phyloP scores from a whole-genome alignment of 1,140 invertebrate species.

The Ceratosolen fusciceps region DNA sequence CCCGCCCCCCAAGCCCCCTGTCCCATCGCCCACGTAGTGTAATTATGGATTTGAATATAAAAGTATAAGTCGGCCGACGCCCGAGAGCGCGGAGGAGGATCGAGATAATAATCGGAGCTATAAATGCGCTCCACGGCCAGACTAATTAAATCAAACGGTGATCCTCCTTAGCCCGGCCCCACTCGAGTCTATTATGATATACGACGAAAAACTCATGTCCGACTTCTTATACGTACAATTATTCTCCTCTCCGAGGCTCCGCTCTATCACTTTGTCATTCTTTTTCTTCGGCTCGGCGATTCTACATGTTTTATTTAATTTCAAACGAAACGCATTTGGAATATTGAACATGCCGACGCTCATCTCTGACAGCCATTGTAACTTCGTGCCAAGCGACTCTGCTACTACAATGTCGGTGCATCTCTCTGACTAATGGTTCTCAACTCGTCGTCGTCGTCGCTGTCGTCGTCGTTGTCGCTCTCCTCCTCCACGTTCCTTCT shows the following conservation, averaged over 20 bases:
- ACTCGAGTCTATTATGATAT: neutral
- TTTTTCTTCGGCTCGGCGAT: conserved; percentile 3
- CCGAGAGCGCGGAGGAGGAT: no score
- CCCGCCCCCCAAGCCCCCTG: no score
- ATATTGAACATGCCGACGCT: conserved; percentile 65
- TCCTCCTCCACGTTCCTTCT: no score
- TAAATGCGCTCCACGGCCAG: neutral
- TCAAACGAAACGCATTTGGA: conserved; percentile 65
- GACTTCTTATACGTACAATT: neutral
- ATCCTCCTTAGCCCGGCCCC: neutral
- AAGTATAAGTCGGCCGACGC: no score
- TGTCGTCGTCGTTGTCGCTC: no score
- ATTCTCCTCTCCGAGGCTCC: conserved; percentile 46
- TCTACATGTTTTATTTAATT: conserved; percentile 71
- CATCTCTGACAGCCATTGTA: conserved; percentile 53
- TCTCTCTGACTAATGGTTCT: conserved; percentile 60
- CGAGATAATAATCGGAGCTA: no score
- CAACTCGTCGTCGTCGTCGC: conserved; percentile 55
- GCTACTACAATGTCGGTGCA: conserved; percentile 56
- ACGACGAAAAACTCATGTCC: neutral
- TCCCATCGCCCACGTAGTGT: no score
- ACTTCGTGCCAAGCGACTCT: conserved; percentile 51
- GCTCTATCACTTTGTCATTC: conserved; percentile 13
- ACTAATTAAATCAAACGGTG: neutral
- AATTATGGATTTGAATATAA: no score